phyloP scores from a whole-genome alignment of 1,140 invertebrate genomes.

The Pseudomyrmex flavicornis region DNA sequence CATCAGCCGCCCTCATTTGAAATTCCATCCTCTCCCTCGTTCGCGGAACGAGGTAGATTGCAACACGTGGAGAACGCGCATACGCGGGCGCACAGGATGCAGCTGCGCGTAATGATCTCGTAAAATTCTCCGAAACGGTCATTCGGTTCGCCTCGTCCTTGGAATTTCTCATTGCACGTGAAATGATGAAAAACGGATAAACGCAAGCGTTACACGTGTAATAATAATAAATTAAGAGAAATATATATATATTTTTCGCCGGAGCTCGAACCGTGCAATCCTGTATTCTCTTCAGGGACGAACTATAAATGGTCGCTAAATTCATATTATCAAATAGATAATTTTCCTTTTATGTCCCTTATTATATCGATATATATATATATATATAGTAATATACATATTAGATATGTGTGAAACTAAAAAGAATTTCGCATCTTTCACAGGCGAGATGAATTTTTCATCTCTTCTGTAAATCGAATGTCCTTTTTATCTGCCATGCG shows the following conservation, averaged over 20 bases:
- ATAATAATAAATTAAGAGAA: not conserved
- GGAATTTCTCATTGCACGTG: not conserved
- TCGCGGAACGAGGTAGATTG: slow-evolving; percentile 6
- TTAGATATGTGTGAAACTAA: no score
- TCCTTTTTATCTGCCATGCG: no score
- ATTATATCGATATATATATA: no score
- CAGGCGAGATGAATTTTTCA: no score
- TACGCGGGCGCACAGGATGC: slow-evolving; percentile 7
- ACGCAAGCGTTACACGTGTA: not conserved
- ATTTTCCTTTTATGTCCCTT: no score
- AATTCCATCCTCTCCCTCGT: slow-evolving; percentile 37
- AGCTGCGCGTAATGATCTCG: slow-evolving; percentile 55
- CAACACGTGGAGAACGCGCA: not conserved
- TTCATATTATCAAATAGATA: slow-evolving; percentile 1
- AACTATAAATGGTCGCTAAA: not conserved
- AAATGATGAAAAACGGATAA: not conserved
- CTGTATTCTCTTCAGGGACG: not conserved
- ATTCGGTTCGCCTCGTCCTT: slow-evolving; percentile 1
- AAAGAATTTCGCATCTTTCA: no score
- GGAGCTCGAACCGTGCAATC: not conserved
- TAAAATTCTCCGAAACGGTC: slow-evolving; percentile 32
- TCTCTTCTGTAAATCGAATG: no score
- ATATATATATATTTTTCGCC: not conserved
- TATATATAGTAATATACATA: no score
- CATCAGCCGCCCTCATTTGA: slow-evolving; percentile 47